Evolutionary conservation across 2,113 vertebrate species (phyloP).

Genomic region (Microcebus jonahi): DNA sequence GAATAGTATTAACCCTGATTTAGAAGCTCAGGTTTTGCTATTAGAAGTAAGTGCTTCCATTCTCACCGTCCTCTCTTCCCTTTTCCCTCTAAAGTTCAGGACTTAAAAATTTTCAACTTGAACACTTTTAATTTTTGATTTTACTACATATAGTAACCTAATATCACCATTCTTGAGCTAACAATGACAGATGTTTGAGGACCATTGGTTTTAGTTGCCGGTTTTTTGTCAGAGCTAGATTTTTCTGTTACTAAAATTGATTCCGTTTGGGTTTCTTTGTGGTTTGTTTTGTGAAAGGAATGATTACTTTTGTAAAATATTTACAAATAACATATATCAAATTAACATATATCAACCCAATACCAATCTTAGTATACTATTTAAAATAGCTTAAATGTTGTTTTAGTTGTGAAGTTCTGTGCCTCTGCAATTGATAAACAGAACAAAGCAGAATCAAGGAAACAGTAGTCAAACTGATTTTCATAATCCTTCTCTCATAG

Average conservation of each 20-base stretch:
- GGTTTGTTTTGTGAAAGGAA: constrained; percentile 21
- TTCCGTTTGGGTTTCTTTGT: constrained; percentile 1
- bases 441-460: constrained; percentile 65
- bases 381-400: constrained; percentile 58
- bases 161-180: background rate
- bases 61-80: background rate
- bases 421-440: constrained; percentile 67
- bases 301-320: constrained; percentile 54
- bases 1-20: background rate
- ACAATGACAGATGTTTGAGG: background rate
- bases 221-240: background rate
- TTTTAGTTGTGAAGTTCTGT: constrained; percentile 68
- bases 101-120: background rate
- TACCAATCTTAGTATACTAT: background rate
- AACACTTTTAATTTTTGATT: constrained; percentile 5
- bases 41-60: background rate
- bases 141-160: background rate
- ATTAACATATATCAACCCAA: constrained; percentile 35
- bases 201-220: constrained; percentile 8
- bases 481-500: constrained; percentile 64
- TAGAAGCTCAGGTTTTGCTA: background rate
- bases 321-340: background rate
- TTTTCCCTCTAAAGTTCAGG: background rate
- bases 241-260: constrained; percentile 26
- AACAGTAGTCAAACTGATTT: constrained; percentile 73